Percentiles rank a stretch among this genome's conserved stretches.
Conservation (phyloP, 2,797 vertebrate genomes). For the Perdix hodgsoniae region DNA sequence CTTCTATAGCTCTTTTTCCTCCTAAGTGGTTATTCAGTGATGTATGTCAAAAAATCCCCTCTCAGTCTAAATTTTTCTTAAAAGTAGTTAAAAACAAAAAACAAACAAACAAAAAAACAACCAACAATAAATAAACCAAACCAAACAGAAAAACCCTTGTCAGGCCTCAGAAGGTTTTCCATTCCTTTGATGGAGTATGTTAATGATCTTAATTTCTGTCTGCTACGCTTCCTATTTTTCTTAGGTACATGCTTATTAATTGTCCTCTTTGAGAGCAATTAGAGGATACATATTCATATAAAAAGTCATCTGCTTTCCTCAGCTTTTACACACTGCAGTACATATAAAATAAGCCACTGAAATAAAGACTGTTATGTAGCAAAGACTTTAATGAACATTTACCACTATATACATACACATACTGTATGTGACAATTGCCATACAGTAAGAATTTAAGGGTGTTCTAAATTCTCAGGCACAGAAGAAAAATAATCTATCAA, state of each 20-base stretch:
- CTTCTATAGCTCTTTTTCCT: conserved; percentile 35
- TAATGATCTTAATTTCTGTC: background rate
- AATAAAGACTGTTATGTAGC: background rate
- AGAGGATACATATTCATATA: background rate
- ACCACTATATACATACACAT: background rate
- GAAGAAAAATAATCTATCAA: background rate
- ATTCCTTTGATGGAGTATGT: background rate
- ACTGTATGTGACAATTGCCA: background rate
- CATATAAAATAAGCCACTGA: background rate
- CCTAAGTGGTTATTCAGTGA: conserved; percentile 20
- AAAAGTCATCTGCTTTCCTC: background rate
- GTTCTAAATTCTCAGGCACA: background rate
- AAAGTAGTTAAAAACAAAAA: background rate
- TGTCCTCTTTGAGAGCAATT: background rate
- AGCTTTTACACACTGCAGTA: background rate
- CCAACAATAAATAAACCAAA: background rate
- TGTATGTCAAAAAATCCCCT: background rate
- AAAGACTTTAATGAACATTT: background rate
- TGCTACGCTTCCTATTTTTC: background rate
- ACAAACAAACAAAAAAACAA: too few species aligned
- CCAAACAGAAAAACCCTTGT: background rate
- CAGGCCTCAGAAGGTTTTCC: background rate
- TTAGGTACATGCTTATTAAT: background rate
- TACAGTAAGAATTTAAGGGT: background rate
- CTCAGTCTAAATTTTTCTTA: background rate